These are phyloP conservation scores for Riparia riparia DNA, from an alignment of 2,113 vertebrate genomes.

Conservation along the genomic window DNA sequence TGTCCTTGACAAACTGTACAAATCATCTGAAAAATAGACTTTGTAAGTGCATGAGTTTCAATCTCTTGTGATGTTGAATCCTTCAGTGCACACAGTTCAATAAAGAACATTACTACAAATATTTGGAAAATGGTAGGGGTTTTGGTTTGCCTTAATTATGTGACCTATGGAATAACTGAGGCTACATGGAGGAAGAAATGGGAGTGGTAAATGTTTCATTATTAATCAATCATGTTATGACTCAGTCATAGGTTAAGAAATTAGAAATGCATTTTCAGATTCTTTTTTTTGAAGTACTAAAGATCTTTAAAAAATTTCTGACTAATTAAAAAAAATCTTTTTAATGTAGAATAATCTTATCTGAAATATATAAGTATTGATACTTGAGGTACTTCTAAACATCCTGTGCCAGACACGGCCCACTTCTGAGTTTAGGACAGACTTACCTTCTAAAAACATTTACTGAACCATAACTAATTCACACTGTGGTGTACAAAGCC, in stretches of 20 bases:
- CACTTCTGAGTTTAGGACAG: neutral
- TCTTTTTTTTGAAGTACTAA: neutral
- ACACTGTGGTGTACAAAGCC: neutral
- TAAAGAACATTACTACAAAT: neutral
- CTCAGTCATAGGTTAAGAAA: neutral
- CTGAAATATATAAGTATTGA: neutral
- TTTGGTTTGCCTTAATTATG: neutral
- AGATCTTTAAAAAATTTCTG: neutral
- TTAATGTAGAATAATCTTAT: neutral
- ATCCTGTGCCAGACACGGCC: neutral
- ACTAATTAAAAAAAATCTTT: neutral
- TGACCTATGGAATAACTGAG: neutral
- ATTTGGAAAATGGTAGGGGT: neutral
- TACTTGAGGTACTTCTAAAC: neutral
- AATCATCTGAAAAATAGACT: neutral
- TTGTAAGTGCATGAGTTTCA: neutral
- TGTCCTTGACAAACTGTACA: neutral
- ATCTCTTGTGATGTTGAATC: neutral
- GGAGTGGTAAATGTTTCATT: neutral
- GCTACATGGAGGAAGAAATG: neutral
- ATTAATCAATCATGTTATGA: neutral
- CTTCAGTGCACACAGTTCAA: neutral
- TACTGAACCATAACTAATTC: neutral
- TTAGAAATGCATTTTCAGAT: neutral
- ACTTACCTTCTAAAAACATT: neutral